These are phyloP conservation scores for Stenoptilia bipunctidactyla DNA, from an alignment of 2,888 invertebrate species.

Conservation along the genomic window DNA sequence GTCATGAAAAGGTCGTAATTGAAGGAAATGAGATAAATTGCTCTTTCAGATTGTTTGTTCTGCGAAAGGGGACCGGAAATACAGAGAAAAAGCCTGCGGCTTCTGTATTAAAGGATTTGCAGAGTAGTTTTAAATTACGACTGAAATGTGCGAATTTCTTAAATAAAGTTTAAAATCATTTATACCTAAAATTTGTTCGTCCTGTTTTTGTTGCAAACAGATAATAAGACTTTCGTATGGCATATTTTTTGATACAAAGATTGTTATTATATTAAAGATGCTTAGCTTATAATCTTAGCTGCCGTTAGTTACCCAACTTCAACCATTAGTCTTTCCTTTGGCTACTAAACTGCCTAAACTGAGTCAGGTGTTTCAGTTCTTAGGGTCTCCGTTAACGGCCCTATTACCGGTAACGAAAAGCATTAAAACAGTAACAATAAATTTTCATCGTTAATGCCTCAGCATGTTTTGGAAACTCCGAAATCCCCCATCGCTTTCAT, in stretches of 20 bases:
- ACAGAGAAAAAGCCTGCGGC: neutral
- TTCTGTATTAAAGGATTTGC: neutral
- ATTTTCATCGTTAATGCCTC: constrained; percentile 50
- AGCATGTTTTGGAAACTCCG: constrained; percentile 12
- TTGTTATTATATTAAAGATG: too few relatives aligned
- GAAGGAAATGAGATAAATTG: constrained; percentile 62
- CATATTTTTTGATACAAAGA: too few relatives aligned
- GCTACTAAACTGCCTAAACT: neutral
- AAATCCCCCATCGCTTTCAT: constrained; percentile 36
- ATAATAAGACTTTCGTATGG: too few relatives aligned
- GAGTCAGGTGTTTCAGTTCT: constrained; percentile 43
- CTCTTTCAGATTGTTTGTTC: constrained; percentile 37
- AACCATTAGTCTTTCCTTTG: neutral
- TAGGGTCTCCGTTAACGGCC: constrained; percentile 43
- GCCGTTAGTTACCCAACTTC: neutral
- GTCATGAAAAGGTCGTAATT: constrained; percentile 51
- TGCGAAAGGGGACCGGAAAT: constrained; percentile 23
- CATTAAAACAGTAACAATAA: constrained; percentile 54
- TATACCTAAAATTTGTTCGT: too few relatives aligned
- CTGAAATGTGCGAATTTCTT: too few relatives aligned
- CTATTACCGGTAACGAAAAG: constrained; percentile 48
- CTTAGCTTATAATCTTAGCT: too few relatives aligned
- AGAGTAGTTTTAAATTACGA: neutral
- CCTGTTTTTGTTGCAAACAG: too few relatives aligned
- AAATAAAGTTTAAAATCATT: too few relatives aligned